Percentiles rank a stretch among this genome's conserved stretches.
Evolutionary conservation across 92 coral and sea anemone species (phyloP).

Genomic region (Blastomussa wellsi): DNA sequence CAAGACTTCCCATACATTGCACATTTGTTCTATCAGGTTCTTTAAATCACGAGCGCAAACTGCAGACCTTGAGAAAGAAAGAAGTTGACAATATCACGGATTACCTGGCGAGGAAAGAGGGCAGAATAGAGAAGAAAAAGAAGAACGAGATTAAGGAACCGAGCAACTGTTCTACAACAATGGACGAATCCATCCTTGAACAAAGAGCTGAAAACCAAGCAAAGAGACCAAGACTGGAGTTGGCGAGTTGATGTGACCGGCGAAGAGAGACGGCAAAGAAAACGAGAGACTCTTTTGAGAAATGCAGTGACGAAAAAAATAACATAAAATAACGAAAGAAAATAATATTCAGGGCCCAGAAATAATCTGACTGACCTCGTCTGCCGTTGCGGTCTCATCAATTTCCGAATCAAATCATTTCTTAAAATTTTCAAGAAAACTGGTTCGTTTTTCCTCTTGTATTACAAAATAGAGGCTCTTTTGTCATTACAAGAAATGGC

Average conservation of each 20-base stretch:
- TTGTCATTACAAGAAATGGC: too few species aligned
- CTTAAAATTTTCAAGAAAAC: not conserved
- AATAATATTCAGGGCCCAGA: too few species aligned
- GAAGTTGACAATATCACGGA: constrained; percentile 80
- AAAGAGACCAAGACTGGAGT: constrained; percentile 37
- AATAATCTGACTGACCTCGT: not conserved
- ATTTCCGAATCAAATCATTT: too few species aligned
- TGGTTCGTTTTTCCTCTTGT: too few species aligned
- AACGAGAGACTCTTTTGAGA: not conserved
- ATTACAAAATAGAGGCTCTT: too few species aligned
- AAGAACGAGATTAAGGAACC: constrained; percentile 26
- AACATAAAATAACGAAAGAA: too few species aligned
- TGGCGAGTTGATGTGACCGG: not conserved
- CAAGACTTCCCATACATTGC: not conserved
- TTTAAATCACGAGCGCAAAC: constrained; percentile 63
- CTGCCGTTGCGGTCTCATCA: not conserved
- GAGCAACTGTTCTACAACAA: not conserved
- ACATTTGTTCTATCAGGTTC: constrained; percentile 54
- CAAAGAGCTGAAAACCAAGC: constrained; percentile 3
- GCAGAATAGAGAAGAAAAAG: constrained; percentile 74
- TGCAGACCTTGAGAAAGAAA: constrained; percentile 74
- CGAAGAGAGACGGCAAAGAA: not conserved
- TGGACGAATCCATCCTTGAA: not conserved
- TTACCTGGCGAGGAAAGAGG: constrained; percentile 81
- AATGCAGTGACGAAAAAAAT: not conserved